Base-by-base conservation (phyloP, 2,113 vertebrate species). In the Neolamprologus ventralis region DNA sequence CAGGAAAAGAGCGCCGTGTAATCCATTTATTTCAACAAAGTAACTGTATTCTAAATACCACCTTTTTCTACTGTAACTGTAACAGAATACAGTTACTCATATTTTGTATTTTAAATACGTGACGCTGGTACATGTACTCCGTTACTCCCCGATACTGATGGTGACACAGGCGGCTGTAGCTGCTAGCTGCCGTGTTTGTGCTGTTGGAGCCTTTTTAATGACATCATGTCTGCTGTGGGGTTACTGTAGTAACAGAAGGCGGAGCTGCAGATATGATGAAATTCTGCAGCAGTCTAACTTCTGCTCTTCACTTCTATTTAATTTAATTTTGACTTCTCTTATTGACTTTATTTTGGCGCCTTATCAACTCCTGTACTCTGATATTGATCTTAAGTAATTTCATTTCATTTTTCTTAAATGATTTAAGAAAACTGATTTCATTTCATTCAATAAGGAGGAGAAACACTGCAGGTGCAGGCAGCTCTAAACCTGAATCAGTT, bases 1-100 rank as follows among this genome's bases (percentile, higher is more conserved):
- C 54, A 57, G 12, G 23, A 0, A 0, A 26, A 0, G 0, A 57
- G 0, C 7, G 0, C 23, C 2, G 0, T 57, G 54, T 57, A 1
- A 57, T 57, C 12, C 54, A 57, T 57, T 26, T 26, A 57, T 28
- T 57, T 57, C 1, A 57, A 28, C 23, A 57, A 26, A 57, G 53
- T 57, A 57, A 28, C 55, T 58, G 23, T 58, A 58, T 58, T 5
- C 23, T 58, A 0, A 58, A 16, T 28, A 9, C 13, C 55, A 58
- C 7, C 55, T 58, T 58, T 5, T 28, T 9, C 0, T 0, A 58
- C 23, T 0, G 23, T 26, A 57, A 26, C 54, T 55, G 54, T 58
- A 58, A 57, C 55, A 1, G 55, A 58, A 58, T 28, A 58, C 26
- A 58, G 23, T 58, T 58, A 58, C 26, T 28, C 7, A 28, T 57